Base-by-base conservation (phyloP, 2,797 vertebrate species). In the Micromesistius poutassou region DNA sequence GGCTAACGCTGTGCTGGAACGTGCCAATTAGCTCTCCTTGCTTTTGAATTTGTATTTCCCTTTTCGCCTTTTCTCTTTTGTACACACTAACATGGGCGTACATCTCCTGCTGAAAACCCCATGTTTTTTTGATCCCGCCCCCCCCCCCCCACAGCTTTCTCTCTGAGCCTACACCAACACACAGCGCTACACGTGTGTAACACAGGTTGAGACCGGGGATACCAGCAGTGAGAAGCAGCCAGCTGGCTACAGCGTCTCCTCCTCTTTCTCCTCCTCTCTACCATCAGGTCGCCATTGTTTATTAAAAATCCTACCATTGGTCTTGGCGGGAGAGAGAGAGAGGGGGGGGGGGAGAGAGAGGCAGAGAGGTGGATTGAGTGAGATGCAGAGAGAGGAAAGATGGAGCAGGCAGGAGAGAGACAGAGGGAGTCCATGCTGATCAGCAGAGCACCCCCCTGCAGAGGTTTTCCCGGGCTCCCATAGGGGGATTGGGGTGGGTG, bases 271-370 rank as follows among this genome's bases (percentile, higher is more conserved):
- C 77, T 33, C 13, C 70, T 66, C 62, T 10, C 25, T n/a, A 10
- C 79, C 79, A 81, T 85, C 83, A 83, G 90, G 89, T 81, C 85
- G 85, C 82, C 81, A 87, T 92, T 94, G 90, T 93, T 90, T 90
- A 92, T 93, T 90, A 90, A 91, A 86, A 90, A 89, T 87, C 85
- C 85, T 66, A 66, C 62, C 87, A 87, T 77, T 74, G 83, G 86
- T 81, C 81, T 86, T 76, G 50, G 80, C 80, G 77, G 81, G 79
- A 83, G 66, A 72, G 74, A 78, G 83, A 82, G 83, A 78, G 80
- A 33, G 19, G 30, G 74, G 35, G 71, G n/a, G n/a, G n/a, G n/a
- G 5, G 71, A 31, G 71, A 35, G 71, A 19, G 71, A 19, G 12
- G 12, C 16, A 31, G 16, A 36, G 71, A 36, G 33, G 8, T 16